A percentile compares a stretch with the other conserved stretches of the same genome.
Conservation (phyloP, 2,797 vertebrate genomes). For the Antrozous pallidus region DNA sequence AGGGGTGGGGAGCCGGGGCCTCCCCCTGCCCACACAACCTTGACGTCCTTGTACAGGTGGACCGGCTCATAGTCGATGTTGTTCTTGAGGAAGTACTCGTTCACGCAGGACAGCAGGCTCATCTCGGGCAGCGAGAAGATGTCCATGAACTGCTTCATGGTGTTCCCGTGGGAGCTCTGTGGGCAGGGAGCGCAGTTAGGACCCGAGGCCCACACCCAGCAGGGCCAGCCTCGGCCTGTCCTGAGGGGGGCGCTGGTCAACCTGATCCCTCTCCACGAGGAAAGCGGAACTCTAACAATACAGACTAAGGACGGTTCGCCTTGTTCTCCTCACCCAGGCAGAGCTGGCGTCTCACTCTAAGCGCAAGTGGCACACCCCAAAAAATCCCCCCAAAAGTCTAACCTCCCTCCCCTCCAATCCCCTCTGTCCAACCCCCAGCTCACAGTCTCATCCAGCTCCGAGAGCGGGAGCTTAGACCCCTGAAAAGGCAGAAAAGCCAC, state of each 20-base stretch:
- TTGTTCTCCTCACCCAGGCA: not conserved
- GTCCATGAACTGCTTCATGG: conserved; percentile 99
- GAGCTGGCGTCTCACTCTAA: not conserved
- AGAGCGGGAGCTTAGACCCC: not conserved
- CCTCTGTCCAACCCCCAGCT: not conserved
- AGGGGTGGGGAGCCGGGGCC: accelerated
- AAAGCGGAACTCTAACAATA: not conserved
- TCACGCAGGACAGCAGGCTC: conserved; percentile 96
- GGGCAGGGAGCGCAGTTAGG: not conserved
- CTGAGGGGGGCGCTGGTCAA: not conserved
- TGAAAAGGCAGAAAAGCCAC: not conserved
- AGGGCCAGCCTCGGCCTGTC: not conserved
- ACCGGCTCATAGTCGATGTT: conserved; percentile 98
- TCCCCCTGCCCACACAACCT: conserved; percentile 83
- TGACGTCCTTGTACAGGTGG: conserved; percentile 98
- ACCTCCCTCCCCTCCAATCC: not conserved
- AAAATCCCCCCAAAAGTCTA: not conserved
- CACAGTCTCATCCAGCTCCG: not conserved
- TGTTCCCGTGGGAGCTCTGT: conserved; percentile 95
- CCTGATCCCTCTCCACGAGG: not conserved
- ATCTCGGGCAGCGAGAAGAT: conserved; percentile 99
- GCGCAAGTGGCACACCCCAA: accelerated
- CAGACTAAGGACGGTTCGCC: not conserved
- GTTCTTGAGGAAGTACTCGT: conserved; percentile 97
- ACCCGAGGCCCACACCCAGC: too few species aligned